These are phyloP conservation scores for Neocrepidodera transversa DNA, from an alignment of 2,888 invertebrate genomes.

Conservation along the genomic window DNA sequence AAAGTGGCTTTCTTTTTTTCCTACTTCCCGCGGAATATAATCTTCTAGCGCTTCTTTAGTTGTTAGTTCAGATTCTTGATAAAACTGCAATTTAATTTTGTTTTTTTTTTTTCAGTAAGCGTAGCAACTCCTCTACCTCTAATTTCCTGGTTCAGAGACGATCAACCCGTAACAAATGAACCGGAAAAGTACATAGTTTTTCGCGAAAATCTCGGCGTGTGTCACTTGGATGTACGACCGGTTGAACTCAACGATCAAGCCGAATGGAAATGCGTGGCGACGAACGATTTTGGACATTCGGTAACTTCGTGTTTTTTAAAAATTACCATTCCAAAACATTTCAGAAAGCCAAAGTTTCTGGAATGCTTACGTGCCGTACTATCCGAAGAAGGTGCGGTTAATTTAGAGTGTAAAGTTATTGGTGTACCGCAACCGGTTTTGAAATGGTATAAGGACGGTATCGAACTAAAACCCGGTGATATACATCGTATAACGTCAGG, in stretches of 20 bases:
- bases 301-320: slow-evolving; percentile 87
- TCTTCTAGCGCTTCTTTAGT: no score
- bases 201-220: slow-evolving; percentile 74
- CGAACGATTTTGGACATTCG: slow-evolving; percentile 88
- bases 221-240: slow-evolving; percentile 74
- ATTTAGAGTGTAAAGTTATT: slow-evolving; percentile 91
- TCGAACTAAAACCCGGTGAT: slow-evolving; percentile 88
- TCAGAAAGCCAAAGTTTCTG: slow-evolving; percentile 85
- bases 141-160: slow-evolving; percentile 88
- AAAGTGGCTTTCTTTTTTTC: no score
- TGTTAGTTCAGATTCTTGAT: no score
- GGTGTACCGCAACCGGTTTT: slow-evolving; percentile 89
- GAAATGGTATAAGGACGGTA: slow-evolving; percentile 92
- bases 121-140: slow-evolving; percentile 78
- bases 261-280: slow-evolving; percentile 91
- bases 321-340: slow-evolving; percentile 85
- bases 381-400: slow-evolving; percentile 86
- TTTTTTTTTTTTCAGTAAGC: slow-evolving; percentile 65
- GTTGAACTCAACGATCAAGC: slow-evolving; percentile 87
- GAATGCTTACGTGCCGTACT: slow-evolving; percentile 85
- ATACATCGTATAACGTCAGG: slow-evolving; percentile 91
- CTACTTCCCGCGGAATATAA: no score
- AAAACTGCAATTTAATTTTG: no score
- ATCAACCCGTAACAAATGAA: slow-evolving; percentile 74
- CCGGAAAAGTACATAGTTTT: slow-evolving; percentile 72